Percentiles rank a stretch among this genome's conserved stretches.
Conservation (phyloP, 2,797 vertebrate genomes). For the Heliangelus exortis region DNA sequence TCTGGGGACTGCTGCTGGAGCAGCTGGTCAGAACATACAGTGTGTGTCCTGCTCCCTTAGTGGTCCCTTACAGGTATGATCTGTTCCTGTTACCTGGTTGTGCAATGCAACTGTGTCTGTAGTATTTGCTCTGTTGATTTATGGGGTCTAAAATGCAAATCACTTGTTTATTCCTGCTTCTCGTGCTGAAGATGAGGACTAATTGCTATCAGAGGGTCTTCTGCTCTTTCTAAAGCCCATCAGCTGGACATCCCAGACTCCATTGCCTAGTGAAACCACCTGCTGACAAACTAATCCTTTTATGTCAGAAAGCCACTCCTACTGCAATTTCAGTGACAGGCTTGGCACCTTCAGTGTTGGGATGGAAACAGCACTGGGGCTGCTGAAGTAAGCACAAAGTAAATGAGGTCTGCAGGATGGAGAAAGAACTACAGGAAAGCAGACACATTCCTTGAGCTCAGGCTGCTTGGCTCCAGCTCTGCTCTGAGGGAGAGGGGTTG, state of each 20-base stretch:
- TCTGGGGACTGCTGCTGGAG: background rate
- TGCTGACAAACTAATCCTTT: background rate
- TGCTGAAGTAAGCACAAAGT: background rate
- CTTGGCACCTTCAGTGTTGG: accelerated
- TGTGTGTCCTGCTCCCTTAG: background rate
- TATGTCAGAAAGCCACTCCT: background rate
- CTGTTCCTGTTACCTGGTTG: background rate
- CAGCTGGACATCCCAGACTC: background rate
- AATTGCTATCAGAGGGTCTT: background rate
- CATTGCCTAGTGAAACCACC: background rate
- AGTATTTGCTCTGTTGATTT: background rate
- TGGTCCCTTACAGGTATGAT: background rate
- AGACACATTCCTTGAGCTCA: accelerated
- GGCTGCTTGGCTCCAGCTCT: background rate
- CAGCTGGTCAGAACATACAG: background rate
- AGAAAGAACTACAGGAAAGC: background rate
- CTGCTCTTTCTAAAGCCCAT: background rate
- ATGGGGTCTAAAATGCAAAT: background rate
- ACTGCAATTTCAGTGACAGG: background rate
- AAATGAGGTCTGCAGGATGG: background rate
- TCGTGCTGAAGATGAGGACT: background rate
- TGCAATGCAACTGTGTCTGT: background rate
- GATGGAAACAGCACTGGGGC: background rate
- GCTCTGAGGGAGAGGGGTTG: background rate
- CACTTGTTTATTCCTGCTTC: background rate